These are phyloP conservation scores for Pomatorhinus ruficollis DNA, from an alignment of 2,113 vertebrate species.

Conservation along the genomic window DNA sequence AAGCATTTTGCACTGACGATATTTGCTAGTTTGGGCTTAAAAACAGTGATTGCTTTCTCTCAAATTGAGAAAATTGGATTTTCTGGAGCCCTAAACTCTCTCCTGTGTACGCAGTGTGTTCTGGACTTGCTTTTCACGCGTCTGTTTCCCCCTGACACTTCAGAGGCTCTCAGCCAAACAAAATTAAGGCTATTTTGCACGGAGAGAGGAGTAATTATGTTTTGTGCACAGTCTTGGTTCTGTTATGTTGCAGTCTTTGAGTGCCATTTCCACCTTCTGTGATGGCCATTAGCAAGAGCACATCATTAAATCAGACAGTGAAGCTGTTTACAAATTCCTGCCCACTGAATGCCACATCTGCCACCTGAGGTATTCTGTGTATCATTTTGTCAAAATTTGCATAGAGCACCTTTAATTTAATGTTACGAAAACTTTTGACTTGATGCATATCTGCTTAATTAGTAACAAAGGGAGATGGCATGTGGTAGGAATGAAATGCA, in stretches of 20 bases:
- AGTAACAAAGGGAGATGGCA: not conserved
- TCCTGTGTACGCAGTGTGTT: not conserved
- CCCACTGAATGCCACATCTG: not conserved
- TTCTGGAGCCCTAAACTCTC: not conserved
- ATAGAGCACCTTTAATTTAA: not conserved
- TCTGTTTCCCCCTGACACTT: not conserved
- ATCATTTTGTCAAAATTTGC: not conserved
- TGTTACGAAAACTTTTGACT: not conserved
- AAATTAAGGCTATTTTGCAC: not conserved
- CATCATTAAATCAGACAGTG: not conserved
- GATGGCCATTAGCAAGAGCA: not conserved
- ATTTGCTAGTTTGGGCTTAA: not conserved
- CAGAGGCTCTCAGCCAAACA: not conserved
- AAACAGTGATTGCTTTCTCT: not conserved
- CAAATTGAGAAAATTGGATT: not conserved
- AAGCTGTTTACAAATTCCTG: not conserved
- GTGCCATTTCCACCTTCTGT: not conserved
- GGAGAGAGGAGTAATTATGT: not conserved
- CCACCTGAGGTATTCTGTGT: fast-evolving
- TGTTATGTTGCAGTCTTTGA: not conserved
- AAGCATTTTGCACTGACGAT: fast-evolving
- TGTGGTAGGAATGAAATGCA: not conserved
- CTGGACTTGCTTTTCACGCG: not conserved
- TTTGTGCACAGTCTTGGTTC: not conserved
- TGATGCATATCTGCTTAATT: not conserved